Base-by-base conservation (phyloP, 2,113 vertebrate genomes). In the Lamprologus tigripictilis region DNA sequence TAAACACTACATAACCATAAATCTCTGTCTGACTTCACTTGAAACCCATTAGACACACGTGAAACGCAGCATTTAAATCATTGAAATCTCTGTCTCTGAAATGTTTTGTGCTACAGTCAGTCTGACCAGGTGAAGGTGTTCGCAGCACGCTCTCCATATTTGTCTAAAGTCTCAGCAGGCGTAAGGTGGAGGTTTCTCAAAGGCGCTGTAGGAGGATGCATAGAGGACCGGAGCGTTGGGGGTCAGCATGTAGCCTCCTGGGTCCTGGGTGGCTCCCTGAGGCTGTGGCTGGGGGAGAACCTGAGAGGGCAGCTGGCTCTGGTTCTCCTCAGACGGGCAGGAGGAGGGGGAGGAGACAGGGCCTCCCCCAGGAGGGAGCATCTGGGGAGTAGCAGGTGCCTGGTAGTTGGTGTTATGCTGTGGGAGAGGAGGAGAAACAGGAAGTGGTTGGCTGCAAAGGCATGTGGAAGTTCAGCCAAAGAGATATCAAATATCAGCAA, bases 181-280 rank as follows among this genome's bases (percentile, higher is more conserved):
- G 1, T 98, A 99, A 0, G 98, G 98, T 8, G 98, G 98, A 10
- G 98, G 98, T 85, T 99, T 99, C 95, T 99, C 98, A 63, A 97
- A 97, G 6, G 96, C 94, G 84, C 96, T 93, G 86, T 94, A 97
- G 33, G 96, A 86, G 0, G 96, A 93, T 31, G 95, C 91, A 4
- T 97, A 97, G 87, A 97, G 94, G 4, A 95, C 90, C 0, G 97
- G 97, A 33, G 96, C 96, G 1, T 96, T 97, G 10, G 97, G 97
- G 3, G 97, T 96, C 78, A 96, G 93, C 91, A 96, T 96, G 26
- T 94, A 97, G 89, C 94, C 94, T 45, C 96, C 96, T 23, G 96
- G 93, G 87, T 97, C 95, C 93, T 97, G 97, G 63, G 96, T 94
- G 78, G 94, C 91, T 81, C 96, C 93, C 90, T 97, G 97, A 57